Conservation (phyloP, 1,140 invertebrate genomes). For the Chrysoperla carnea region DNA sequence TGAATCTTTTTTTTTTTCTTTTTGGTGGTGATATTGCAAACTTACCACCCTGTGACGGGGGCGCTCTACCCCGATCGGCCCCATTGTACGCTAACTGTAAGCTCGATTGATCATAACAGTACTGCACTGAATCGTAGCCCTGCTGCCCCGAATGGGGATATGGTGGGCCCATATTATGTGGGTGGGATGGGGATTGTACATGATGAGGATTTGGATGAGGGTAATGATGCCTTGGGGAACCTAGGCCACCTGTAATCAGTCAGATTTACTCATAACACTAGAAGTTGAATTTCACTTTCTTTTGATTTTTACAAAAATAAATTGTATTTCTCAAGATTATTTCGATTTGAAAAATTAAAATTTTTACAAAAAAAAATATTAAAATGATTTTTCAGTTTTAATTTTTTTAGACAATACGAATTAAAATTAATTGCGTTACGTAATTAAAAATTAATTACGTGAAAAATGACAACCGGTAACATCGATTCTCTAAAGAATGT, state of each 20-base stretch:
- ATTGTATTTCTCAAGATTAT: no score
- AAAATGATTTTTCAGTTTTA: no score
- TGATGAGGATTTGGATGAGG: conserved; percentile 21
- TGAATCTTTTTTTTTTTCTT: background rate
- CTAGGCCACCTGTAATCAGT: conserved; percentile 37
- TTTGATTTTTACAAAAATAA: no score
- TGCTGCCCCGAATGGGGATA: conserved; percentile 8
- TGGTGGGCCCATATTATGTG: conserved; percentile 16
- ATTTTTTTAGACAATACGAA: no score
- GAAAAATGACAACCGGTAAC: no score
- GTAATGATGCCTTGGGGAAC: conserved; percentile 30
- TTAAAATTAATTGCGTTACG: no score
- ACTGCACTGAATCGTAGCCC: conserved; percentile 29
- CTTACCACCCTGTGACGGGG: conserved; percentile 38
- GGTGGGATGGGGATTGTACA: conserved; percentile 18
- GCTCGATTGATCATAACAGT: conserved; percentile 40
- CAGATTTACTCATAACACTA: conserved; percentile 17
- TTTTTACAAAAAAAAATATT: no score
- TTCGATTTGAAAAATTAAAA: no score
- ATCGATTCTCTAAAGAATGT: no score
- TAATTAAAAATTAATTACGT: no score
- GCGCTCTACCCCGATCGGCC: conserved; percentile 29
- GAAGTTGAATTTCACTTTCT: conserved; percentile 7
- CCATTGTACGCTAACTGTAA: conserved; percentile 30
- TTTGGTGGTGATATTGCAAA: conserved; percentile 13